Percentiles rank a stretch among this genome's conserved stretches.
Conservation (phyloP, 2,888 invertebrate genomes). For the Geophilus truncorum region DNA sequence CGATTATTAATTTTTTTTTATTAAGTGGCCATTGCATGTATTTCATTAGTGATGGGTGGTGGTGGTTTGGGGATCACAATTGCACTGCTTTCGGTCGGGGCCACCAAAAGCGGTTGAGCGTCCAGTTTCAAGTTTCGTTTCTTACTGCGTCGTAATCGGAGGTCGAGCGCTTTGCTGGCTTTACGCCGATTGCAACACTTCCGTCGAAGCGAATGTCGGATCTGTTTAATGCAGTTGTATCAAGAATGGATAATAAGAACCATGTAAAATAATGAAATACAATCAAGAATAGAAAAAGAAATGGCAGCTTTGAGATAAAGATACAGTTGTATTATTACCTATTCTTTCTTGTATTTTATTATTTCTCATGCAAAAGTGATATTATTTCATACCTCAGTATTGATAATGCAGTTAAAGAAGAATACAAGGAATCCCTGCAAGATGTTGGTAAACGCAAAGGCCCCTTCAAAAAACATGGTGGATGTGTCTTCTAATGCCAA, state of each 20-base stretch:
- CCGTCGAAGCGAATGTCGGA: conserved; percentile 20
- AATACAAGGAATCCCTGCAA: conserved; percentile 36
- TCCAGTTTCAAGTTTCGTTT: conserved; percentile 31
- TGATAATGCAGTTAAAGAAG: conserved; percentile 34
- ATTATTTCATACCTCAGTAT: conserved; percentile 32
- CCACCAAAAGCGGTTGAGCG: conserved; percentile 34
- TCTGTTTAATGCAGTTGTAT: too few relatives aligned
- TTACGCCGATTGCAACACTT: conserved; percentile 19
- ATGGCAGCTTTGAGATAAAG: too few relatives aligned
- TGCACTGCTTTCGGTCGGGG: neutral
- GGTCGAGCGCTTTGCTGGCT: conserved; percentile 32
- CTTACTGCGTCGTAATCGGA: conserved; percentile 33
- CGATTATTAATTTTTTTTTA: neutral
- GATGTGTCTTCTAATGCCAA: conserved; percentile 64
- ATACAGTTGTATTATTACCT: too few relatives aligned
- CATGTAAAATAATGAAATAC: too few relatives aligned
- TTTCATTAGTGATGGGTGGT: neutral
- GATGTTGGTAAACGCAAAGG: conserved; percentile 45
- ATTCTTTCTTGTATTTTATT: too few relatives aligned
- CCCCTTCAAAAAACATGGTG: conserved; percentile 46
- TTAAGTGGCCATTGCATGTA: neutral
- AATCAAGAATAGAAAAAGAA: too few relatives aligned
- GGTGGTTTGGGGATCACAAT: neutral
- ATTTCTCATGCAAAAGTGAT: too few relatives aligned
- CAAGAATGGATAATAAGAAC: too few relatives aligned